A percentile compares a stretch with the other conserved stretches of the same genome.
These are phyloP conservation scores for Eonycteris spelaea DNA, from an alignment of 2,113 vertebrate genomes.

Conservation along the genomic window DNA sequence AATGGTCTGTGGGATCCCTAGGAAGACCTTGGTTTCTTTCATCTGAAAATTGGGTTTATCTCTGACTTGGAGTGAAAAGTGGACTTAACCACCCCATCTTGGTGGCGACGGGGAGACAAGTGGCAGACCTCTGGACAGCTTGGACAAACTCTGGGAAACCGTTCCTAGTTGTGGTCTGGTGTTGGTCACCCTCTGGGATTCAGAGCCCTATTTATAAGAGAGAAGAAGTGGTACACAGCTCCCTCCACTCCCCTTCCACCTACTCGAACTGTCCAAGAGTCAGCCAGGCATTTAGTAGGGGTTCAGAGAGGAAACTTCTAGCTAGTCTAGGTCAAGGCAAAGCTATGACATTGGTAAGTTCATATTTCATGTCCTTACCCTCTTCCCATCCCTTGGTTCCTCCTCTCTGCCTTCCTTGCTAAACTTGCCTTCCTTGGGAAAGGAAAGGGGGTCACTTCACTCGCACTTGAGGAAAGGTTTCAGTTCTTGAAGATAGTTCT, in stretches of 20 bases:
- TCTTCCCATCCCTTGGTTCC: background rate
- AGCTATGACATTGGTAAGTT: background rate
- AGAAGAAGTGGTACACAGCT: background rate
- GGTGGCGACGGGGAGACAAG: background rate
- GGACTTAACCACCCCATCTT: background rate
- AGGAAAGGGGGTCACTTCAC: background rate
- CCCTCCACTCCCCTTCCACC: fast-evolving
- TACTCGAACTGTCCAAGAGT: background rate
- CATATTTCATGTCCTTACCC: too few species aligned
- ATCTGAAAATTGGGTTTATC: background rate
- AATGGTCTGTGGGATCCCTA: background rate
- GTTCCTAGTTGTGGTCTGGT: background rate
- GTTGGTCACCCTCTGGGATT: background rate
- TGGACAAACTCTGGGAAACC: background rate
- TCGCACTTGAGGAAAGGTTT: background rate
- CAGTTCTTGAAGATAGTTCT: background rate
- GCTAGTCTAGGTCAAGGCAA: too few species aligned
- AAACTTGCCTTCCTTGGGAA: background rate
- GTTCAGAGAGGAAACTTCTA: background rate
- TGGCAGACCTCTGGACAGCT: background rate
- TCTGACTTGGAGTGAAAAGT: background rate
- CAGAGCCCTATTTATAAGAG: background rate
- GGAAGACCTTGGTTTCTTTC: background rate
- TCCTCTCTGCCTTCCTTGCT: background rate
- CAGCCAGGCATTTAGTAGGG: background rate